Conservation (phyloP, 1,140 invertebrate genomes). For the Andrena cerasifolii region DNA sequence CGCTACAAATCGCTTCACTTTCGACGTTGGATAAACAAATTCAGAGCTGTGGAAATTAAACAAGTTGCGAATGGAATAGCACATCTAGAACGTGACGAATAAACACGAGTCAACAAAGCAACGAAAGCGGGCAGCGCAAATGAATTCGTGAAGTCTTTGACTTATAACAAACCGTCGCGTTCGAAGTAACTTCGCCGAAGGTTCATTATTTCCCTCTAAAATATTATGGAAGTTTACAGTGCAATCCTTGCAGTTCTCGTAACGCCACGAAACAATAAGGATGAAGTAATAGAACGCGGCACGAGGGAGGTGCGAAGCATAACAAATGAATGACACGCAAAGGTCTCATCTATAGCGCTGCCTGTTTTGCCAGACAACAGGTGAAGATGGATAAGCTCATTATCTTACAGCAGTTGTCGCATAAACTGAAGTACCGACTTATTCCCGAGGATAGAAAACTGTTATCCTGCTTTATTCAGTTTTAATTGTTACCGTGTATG, state of each 20-base stretch:
- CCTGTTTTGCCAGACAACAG: no score
- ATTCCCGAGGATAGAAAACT: no score
- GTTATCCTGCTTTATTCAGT: no score
- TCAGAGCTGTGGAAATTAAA: background rate
- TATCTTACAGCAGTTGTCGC: no score
- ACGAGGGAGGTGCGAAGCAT: background rate
- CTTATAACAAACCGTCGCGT: background rate
- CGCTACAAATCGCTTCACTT: background rate
- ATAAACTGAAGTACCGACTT: no score
- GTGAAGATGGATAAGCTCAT: no score
- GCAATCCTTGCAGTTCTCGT: no score
- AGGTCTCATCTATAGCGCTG: background rate
- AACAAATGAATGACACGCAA: background rate
- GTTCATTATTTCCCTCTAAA: no score
- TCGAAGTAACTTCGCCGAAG: no score
- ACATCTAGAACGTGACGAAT: background rate
- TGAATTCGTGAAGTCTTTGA: background rate
- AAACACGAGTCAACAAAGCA: background rate
- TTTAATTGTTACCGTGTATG: no score
- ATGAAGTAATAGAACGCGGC: background rate
- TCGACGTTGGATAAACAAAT: background rate
- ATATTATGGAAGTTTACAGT: no score
- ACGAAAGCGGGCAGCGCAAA: background rate
- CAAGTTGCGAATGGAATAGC: background rate
- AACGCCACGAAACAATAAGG: background rate